Percentiles rank a stretch among this genome's conserved stretches.
Conservation (phyloP, 1,140 invertebrate genomes). For the Aphaenogaster floridana region DNA sequence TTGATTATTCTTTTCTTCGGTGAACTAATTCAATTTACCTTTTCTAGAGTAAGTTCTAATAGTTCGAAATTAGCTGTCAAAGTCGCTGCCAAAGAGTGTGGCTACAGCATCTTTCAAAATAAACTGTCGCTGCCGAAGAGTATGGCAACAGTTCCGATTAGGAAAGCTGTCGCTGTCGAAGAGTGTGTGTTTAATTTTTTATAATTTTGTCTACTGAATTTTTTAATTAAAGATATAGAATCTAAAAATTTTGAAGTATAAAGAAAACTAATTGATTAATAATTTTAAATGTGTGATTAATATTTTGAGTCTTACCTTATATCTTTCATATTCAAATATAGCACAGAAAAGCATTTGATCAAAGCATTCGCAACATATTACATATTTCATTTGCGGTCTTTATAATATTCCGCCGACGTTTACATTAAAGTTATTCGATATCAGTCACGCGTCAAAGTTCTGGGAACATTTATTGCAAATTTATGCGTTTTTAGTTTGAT, state of each 20-base stretch:
- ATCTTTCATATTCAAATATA: slow-evolving; percentile 1
- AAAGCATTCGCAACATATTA: neutral
- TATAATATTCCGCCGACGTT: neutral
- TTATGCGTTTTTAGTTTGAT: neutral
- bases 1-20: too few relatives aligned
- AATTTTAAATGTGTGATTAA: neutral
- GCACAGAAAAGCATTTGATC: neutral
- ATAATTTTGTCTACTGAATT: neutral
- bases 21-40: too few relatives aligned
- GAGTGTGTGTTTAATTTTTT: neutral
- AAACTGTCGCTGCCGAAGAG: too few relatives aligned
- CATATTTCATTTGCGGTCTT: neutral
- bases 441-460: neutral
- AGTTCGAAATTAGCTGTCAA: too few relatives aligned
- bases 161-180: too few relatives aligned
- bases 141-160: too few relatives aligned
- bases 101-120: too few relatives aligned
- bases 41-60: too few relatives aligned
- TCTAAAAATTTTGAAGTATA: neutral
- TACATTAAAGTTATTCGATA: slow-evolving; percentile 16
- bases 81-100: too few relatives aligned
- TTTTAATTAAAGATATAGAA: neutral
- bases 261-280: neutral
- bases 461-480: neutral
- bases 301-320: neutral